phyloP scores from a whole-genome alignment of 2,888 invertebrate species.

The Dendrolimus houi region DNA sequence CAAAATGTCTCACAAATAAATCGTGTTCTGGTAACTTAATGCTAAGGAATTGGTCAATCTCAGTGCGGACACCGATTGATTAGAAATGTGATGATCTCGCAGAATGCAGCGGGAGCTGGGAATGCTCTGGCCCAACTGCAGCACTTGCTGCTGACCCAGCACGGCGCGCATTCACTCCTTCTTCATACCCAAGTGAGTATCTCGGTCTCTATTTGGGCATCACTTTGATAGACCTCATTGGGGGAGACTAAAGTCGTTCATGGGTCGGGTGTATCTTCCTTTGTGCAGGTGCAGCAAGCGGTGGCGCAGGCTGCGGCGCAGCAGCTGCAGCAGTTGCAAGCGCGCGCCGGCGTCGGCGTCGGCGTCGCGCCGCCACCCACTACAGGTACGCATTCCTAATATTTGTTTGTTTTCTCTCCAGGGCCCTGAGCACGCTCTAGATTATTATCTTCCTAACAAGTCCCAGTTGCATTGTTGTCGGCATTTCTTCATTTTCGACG shows the following conservation, averaged over 20 bases:
- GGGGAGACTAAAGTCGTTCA: background rate
- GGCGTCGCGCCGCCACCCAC: constrained; percentile 21
- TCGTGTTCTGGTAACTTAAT: too few relatives aligned
- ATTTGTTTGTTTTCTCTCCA: too few relatives aligned
- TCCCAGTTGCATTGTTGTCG: too few relatives aligned
- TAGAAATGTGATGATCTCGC: constrained; percentile 9
- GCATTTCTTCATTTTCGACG: too few relatives aligned
- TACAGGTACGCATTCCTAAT: constrained; percentile 12
- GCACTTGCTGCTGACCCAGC: constrained; percentile 61
- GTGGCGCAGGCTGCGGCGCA: constrained; percentile 91
- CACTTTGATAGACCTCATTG: too few relatives aligned
- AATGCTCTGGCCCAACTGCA: constrained; percentile 64
- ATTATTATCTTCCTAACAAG: too few relatives aligned
- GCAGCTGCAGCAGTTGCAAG: constrained; percentile 87
- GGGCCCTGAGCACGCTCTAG: too few relatives aligned
- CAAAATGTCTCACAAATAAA: too few relatives aligned
- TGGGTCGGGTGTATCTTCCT: background rate
- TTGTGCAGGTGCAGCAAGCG: constrained; percentile 83
- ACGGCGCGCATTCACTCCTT: constrained; percentile 64
- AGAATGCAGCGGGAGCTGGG: constrained; percentile 59
- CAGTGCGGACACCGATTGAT: background rate
- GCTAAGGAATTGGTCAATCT: background rate
- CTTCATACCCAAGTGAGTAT: constrained; percentile 55
- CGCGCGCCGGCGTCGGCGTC: constrained; percentile 45
- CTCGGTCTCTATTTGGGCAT: too few relatives aligned